Evolutionary conservation across 2,113 vertebrate species (phyloP).

Genomic region (Dipodomys spectabilis): DNA sequence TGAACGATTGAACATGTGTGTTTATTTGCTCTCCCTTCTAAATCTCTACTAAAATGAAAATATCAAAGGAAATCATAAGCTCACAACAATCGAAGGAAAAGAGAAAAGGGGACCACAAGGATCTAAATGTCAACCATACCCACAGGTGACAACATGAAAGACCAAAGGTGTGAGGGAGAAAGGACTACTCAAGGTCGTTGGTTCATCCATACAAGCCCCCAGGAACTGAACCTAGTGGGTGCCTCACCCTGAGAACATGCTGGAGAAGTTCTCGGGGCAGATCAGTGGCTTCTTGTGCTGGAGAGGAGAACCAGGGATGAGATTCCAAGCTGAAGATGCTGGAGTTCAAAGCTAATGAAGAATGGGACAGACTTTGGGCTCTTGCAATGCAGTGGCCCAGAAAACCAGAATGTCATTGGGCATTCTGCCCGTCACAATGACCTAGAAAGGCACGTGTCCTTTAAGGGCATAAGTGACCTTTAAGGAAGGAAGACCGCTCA

Average conservation of each 20-base stretch:
- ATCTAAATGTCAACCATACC: background rate
- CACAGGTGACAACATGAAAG: background rate
- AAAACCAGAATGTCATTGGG: background rate
- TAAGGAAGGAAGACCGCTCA: slow-evolving; percentile 1
- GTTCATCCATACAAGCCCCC: accelerated
- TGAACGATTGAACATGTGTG: background rate
- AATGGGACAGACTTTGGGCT: background rate
- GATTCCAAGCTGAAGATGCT: background rate
- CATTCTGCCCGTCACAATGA: background rate
- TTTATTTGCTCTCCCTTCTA: slow-evolving; percentile 48
- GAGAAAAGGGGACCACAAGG: background rate
- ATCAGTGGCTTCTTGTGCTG: background rate
- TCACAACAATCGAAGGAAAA: background rate
- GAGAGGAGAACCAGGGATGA: background rate
- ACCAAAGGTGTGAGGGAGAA: background rate
- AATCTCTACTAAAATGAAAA: slow-evolving; percentile 36
- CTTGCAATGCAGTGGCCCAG: background rate
- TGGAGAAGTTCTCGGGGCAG: background rate
- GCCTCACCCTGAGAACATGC: background rate
- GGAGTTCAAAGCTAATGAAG: background rate
- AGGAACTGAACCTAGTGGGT: background rate
- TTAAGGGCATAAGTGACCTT: slow-evolving; percentile 11
- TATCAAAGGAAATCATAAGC: background rate
- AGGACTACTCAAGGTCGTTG: background rate
- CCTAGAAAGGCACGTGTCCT: slow-evolving; percentile 2